Conservation (phyloP, 2,888 invertebrate species). For the Actias luna region DNA sequence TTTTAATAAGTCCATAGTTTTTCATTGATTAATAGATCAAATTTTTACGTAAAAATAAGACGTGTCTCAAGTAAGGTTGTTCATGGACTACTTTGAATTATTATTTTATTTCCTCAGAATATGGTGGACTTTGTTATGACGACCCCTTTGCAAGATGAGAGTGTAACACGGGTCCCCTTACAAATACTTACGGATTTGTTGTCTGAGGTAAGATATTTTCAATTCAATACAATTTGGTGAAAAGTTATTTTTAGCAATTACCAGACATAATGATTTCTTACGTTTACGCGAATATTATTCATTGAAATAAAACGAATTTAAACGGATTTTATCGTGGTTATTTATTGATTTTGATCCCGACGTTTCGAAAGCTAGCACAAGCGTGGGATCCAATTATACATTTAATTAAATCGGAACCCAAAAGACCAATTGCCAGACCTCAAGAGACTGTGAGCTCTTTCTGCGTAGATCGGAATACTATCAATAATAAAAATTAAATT, state of each 20-base stretch:
- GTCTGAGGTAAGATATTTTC: slow-evolving; percentile 71
- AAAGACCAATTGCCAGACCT: too few relatives aligned
- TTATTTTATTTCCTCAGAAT: slow-evolving; percentile 69
- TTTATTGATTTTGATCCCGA: too few relatives aligned
- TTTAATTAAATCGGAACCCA: too few relatives aligned
- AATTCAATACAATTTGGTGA: not conserved
- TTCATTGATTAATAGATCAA: not conserved
- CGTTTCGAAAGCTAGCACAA: too few relatives aligned
- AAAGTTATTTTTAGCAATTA: not conserved
- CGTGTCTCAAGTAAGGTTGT: not conserved
- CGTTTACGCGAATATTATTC: too few relatives aligned
- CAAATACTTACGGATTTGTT: slow-evolving; percentile 87
- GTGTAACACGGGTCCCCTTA: slow-evolving; percentile 86
- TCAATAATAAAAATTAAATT: too few relatives aligned
- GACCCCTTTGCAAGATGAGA: slow-evolving; percentile 89
- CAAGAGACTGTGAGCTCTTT: too few relatives aligned
- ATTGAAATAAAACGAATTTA: too few relatives aligned
- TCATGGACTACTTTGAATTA: slow-evolving; percentile 7
- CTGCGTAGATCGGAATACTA: too few relatives aligned
- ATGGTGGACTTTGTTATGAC: slow-evolving; percentile 89
- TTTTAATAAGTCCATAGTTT: not conserved
- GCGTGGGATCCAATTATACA: too few relatives aligned
- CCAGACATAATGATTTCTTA: too few relatives aligned
- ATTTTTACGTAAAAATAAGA: not conserved
- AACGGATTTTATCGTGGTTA: too few relatives aligned